phyloP scores from a whole-genome alignment of 2,797 vertebrate species.

The Distichodus sexfasciatus region DNA sequence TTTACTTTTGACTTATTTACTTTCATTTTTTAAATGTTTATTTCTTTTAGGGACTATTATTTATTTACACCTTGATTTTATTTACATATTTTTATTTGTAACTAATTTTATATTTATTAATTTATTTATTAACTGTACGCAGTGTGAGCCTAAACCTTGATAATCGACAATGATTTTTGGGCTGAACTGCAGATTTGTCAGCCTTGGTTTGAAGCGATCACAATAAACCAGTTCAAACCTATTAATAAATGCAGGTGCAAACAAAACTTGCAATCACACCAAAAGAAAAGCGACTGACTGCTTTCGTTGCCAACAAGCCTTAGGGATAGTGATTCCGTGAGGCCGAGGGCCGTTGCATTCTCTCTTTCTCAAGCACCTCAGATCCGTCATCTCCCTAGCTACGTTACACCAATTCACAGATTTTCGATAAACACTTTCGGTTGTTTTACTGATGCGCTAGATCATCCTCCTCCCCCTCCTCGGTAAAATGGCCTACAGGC shows the following conservation, averaged over 20 bases:
- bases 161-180: slow-evolving; percentile 29
- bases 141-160: slow-evolving; percentile 30
- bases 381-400: slow-evolving; percentile 11
- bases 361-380: not conserved
- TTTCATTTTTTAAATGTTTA: no score
- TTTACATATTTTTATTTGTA: no score
- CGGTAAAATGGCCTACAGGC: not conserved
- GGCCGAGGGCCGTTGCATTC: not conserved
- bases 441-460: slow-evolving; percentile 41
- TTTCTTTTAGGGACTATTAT: no score
- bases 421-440: slow-evolving; percentile 5
- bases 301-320: no score
- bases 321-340: no score
- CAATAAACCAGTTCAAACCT: not conserved
- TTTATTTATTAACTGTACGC: slow-evolving; percentile 42
- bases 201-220: slow-evolving; percentile 22
- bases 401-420: not conserved
- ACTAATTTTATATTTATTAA: no score
- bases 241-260: no score
- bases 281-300: no score
- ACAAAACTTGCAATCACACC: no score
- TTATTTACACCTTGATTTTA: no score
- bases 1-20: no score
- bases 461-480: slow-evolving; percentile 25
- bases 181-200: slow-evolving; percentile 35